These are phyloP conservation scores for Notamacropus eugenii DNA, from an alignment of 2,797 vertebrate genomes.

Conservation along the genomic window DNA sequence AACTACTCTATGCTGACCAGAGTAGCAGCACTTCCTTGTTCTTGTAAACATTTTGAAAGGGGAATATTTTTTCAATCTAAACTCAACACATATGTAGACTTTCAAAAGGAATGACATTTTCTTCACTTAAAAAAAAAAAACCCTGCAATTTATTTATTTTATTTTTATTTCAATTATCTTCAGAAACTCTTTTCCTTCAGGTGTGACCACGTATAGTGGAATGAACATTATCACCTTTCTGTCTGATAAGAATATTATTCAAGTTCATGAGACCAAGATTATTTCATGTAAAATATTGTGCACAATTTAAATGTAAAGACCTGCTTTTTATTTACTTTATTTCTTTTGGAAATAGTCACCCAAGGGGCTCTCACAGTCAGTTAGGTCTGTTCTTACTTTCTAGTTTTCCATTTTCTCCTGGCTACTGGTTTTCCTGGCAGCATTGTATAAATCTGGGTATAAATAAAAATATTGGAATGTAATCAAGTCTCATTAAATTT, in stretches of 20 bases:
- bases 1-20: not conserved
- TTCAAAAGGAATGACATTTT: conserved; percentile 13
- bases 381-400: not conserved
- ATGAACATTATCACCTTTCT: not conserved
- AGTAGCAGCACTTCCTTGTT: not conserved
- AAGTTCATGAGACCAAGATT: not conserved
- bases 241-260: not conserved
- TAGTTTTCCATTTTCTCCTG: conserved; percentile 35
- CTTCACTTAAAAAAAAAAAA: not conserved
- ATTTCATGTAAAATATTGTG: not conserved
- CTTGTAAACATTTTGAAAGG: not conserved
- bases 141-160: not conserved
- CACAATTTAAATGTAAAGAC: not conserved
- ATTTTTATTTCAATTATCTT: conserved; percentile 1
- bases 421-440: conserved; percentile 22
- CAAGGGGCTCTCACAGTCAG: not conserved
- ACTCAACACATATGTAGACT: not conserved
- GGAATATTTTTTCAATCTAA: not conserved
- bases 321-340: not conserved
- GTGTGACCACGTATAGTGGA: not conserved
- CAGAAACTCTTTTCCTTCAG: not conserved
- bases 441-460: conserved; percentile 15
- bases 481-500: conserved; percentile 51
- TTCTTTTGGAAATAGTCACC: not conserved
- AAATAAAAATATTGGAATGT: conserved; percentile 46